Conservation (phyloP, 2,113 vertebrate genomes). For the Xenus cinereus region DNA sequence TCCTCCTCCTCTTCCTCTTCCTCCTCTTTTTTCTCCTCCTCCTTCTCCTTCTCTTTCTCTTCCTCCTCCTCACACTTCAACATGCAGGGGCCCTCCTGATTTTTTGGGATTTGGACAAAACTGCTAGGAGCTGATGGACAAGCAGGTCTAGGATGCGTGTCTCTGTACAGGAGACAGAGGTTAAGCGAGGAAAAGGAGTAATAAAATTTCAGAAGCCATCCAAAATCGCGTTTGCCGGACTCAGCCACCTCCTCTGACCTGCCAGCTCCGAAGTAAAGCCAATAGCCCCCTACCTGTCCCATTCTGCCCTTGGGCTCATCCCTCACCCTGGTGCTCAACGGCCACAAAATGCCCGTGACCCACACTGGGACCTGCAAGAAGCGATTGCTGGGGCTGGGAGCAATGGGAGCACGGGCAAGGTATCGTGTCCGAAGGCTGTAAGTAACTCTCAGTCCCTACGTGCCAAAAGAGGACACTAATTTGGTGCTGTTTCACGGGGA, state of each 20-base stretch:
- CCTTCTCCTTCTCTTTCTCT: not conserved
- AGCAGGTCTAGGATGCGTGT: not conserved
- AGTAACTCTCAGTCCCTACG: accelerated
- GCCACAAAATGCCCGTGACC: not conserved
- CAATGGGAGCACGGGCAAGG: accelerated
- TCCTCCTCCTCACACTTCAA: not conserved
- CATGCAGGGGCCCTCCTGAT: not conserved
- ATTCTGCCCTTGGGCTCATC: not conserved
- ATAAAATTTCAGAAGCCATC: not conserved
- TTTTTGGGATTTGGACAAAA: not conserved
- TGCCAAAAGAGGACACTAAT: not conserved
- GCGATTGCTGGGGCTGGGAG: not conserved
- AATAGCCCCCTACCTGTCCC: too few species aligned
- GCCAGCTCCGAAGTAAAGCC: not conserved
- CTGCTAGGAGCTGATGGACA: not conserved
- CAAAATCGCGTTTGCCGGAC: not conserved
- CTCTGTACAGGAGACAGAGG: not conserved
- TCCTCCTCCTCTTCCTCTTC: not conserved
- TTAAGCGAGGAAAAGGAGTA: not conserved
- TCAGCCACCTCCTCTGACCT: not conserved
- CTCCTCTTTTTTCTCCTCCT: not conserved
- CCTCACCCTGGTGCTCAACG: not conserved
- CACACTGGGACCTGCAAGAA: not conserved
- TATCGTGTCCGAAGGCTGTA: not conserved
- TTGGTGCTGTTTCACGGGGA: not conserved